Evolutionary conservation across 2,113 vertebrate genomes (phyloP).

Genomic region (Dissostichus mawsoni): DNA sequence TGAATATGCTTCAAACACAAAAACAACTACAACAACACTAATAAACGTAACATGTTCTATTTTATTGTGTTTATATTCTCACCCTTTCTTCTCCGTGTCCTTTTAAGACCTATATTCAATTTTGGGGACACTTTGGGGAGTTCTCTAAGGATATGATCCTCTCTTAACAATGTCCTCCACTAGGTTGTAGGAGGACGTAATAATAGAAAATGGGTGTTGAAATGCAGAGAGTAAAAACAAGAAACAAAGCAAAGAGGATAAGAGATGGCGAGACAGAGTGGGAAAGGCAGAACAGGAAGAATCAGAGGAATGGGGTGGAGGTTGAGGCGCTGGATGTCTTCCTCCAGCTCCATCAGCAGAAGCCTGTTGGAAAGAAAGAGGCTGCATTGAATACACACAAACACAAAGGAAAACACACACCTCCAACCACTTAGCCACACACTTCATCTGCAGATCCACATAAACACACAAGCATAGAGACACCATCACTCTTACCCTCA

Average conservation of each 20-base stretch:
- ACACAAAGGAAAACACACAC: slow-evolving; percentile 16
- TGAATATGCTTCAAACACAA: background rate
- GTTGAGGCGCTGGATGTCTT: slow-evolving; percentile 58
- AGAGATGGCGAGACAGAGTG: slow-evolving; percentile 25
- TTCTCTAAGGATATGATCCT: slow-evolving; percentile 38
- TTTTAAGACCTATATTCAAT: slow-evolving; percentile 25
- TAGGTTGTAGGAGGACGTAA: slow-evolving; percentile 28
- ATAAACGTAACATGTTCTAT: background rate
- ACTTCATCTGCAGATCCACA: slow-evolving; percentile 47
- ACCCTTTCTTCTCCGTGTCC: background rate
- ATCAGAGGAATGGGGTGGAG: slow-evolving; percentile 51
- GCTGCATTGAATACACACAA: slow-evolving; percentile 49
- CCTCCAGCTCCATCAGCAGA: slow-evolving; percentile 81
- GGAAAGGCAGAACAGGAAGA: slow-evolving; percentile 39
- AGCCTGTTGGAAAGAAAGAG: slow-evolving; percentile 75
- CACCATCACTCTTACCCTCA: slow-evolving; percentile 77
- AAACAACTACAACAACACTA: too few relatives aligned
- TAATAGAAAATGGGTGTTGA: slow-evolving; percentile 6
- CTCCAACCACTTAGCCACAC: slow-evolving; percentile 59
- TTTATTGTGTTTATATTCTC: background rate
- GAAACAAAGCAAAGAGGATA: slow-evolving; percentile 16
- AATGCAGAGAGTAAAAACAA: slow-evolving; percentile 16
- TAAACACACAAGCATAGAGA: slow-evolving; percentile 18
- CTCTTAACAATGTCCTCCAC: slow-evolving; percentile 34
- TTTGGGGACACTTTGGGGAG: slow-evolving; percentile 27